Evolutionary conservation across 2,113 vertebrate genomes (phyloP).

Genomic region (Lasiurus cinereus): DNA sequence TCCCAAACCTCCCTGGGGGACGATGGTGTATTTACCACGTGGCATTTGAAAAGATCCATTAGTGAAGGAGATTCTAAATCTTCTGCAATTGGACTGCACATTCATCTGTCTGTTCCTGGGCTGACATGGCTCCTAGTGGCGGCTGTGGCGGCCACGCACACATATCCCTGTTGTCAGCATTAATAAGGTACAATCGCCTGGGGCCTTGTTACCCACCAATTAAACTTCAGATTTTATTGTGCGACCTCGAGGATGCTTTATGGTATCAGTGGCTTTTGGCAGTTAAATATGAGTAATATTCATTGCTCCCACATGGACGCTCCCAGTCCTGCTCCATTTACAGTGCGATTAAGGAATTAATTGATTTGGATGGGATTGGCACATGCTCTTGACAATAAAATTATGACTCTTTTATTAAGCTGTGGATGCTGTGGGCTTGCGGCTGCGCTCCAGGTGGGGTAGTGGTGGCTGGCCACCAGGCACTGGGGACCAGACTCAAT

Average conservation of each 20-base stretch:
- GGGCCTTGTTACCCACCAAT: conserved; percentile 84
- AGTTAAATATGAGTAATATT: conserved; percentile 87
- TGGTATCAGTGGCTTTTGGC: conserved; percentile 77
- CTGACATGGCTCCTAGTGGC: neutral
- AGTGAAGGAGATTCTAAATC: conserved; percentile 13
- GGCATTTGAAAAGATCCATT: neutral
- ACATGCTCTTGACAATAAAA: conserved; percentile 81
- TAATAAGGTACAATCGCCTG: conserved; percentile 80
- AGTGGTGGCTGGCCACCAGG: neutral
- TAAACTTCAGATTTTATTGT: conserved; percentile 85
- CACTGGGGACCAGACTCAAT: accelerated
- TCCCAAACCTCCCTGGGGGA: neutral
- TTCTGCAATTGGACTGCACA: neutral
- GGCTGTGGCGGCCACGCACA: neutral
- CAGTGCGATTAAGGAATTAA: conserved; percentile 88
- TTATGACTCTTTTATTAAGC: conserved; percentile 62
- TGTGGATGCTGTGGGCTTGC: neutral
- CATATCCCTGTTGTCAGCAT: conserved; percentile 76
- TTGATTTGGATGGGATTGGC: conserved; percentile 86
- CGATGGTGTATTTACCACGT: neutral
- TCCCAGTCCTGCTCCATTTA: conserved; percentile 76
- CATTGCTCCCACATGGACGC: conserved; percentile 84
- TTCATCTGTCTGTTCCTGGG: neutral
- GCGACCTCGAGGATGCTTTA: conserved; percentile 82
- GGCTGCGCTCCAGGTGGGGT: neutral